Conservation (phyloP, 2,113 vertebrate species). For the Oreochromis niloticus region DNA sequence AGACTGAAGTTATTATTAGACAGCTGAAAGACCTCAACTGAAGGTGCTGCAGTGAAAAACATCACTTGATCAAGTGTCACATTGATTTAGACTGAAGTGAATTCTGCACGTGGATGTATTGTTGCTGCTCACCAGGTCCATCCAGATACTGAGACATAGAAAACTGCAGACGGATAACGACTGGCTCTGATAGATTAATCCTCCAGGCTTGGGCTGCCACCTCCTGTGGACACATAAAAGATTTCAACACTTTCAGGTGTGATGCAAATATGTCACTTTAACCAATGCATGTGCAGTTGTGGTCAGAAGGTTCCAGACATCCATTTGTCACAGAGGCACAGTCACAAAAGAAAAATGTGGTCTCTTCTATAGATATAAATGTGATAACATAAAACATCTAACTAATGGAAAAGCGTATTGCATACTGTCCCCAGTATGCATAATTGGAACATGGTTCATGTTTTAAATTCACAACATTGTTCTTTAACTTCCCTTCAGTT, state of each 20-base stretch:
- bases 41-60: conserved; percentile 73
- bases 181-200: conserved; percentile 83
- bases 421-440: background rate
- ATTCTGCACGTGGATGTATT: background rate
- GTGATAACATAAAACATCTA: background rate
- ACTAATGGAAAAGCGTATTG: background rate
- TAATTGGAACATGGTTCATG: background rate
- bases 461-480: background rate
- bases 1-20: conserved; percentile 85
- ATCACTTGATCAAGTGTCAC: background rate
- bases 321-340: background rate
- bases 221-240: conserved; percentile 67
- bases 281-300: background rate
- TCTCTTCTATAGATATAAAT: background rate
- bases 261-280: background rate
- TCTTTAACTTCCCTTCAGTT: background rate
- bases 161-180: conserved; percentile 84
- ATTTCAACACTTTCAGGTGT: background rate
- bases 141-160: conserved; percentile 89
- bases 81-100: background rate
- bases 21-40: conserved; percentile 89
- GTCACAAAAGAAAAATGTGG: background rate
- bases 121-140: conserved; percentile 82
- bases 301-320: background rate
- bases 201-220: conserved; percentile 86